A percentile compares a stretch with the other conserved stretches of the same genome.
Evolutionary conservation across 2,113 vertebrate genomes (phyloP).

Genomic region (Martes martes): DNA sequence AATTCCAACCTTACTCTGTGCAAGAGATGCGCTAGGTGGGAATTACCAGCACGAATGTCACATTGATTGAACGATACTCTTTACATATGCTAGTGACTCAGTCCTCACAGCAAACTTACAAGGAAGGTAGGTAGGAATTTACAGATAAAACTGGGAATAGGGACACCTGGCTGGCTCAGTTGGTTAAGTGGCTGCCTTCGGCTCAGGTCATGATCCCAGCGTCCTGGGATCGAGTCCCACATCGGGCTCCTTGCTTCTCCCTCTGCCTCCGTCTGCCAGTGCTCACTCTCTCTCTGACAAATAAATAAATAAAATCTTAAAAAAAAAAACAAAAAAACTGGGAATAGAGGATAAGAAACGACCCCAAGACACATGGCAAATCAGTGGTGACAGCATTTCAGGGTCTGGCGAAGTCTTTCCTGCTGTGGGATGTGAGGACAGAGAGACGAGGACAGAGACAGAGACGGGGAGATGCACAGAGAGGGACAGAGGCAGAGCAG

Average conservation of each 20-base stretch:
- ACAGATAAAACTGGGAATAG: neutral
- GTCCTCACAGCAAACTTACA: neutral
- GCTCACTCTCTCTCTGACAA: no score
- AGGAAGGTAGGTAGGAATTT: neutral
- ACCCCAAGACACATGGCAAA: neutral
- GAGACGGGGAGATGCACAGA: neutral
- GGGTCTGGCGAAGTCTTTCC: neutral
- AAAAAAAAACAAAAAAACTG: neutral
- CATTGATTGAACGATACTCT: neutral
- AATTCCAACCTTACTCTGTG: accelerated
- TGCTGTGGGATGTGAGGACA: neutral
- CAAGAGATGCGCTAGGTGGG: neutral
- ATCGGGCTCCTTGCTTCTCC: no score
- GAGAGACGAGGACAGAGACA: no score
- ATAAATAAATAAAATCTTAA: no score
- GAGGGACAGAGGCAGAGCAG: neutral
- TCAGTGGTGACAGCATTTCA: accelerated
- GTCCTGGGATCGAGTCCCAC: no score
- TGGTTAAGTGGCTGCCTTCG: no score
- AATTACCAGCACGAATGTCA: no score
- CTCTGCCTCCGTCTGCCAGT: no score
- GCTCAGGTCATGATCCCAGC: no score
- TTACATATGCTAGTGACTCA: neutral
- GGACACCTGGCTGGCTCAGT: neutral
- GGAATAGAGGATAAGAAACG: neutral